Base-by-base conservation (phyloP, 2,888 invertebrate genomes). In the Brachypterus glaber region DNA sequence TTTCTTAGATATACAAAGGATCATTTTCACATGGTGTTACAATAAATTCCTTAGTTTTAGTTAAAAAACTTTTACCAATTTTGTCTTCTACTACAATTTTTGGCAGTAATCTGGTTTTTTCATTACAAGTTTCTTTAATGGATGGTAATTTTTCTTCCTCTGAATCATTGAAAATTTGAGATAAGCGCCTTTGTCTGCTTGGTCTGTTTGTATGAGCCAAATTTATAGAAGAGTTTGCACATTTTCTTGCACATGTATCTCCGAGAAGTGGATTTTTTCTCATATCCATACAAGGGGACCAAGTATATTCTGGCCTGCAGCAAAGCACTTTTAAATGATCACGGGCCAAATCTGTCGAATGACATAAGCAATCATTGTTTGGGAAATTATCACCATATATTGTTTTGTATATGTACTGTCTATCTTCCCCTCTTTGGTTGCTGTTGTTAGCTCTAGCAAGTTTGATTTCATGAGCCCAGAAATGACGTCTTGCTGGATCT, bases 391-490 rank as follows among this genome's bases (percentile, higher is more conserved):
- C 21, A 5, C 9, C 9, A 9, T 21, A 21, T 21, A 21, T 7
- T 9, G 21, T 21, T 5, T 21, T 9, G 21, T 21, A 21, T 21
- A 21, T 7, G 9, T 21, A 9, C 21, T 21, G 21, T 7, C 7
- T 7, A 9, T 21, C 21, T 21, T 21, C 7, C 7, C 21, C 5
- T n/a, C n/a, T n/a, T 7, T 21, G 7, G 9, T 69, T 69, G 49
- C 64, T 68, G 49, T 75, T 74, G 43, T 74, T 73, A 43, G 73
- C 68, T 13, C 78, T 59, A 0, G 74, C 72, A 37, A 75, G 67
- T 59, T 74, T 74, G 4, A 79, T 69, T 52, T 78, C 79, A 46
- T 75, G 70, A 49, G 71, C 72, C 77, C 78, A 80, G 57, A 79
- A 79, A 30, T 48, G 50, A 34, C 70, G 63, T 13, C 63, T 53